Conservation (phyloP, 2,888 invertebrate genomes). For the Eubasilissa splendida region DNA sequence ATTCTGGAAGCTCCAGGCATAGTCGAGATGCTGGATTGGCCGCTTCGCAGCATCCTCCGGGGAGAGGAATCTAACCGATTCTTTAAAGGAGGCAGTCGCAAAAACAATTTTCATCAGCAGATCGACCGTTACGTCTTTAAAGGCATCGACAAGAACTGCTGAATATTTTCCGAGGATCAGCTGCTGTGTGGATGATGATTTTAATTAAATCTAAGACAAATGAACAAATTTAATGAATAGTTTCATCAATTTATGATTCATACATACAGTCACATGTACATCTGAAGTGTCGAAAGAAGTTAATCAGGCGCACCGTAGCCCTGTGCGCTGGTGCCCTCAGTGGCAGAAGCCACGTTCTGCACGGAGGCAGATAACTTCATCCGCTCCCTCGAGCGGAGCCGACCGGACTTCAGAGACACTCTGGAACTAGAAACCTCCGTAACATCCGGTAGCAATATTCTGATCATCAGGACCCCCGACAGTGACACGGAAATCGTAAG, state of each 20-base stretch:
- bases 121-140: no score
- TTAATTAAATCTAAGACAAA: background rate
- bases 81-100: background rate
- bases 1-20: background rate
- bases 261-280: background rate
- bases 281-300: background rate
- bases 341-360: background rate
- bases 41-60: no score
- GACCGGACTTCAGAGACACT: background rate
- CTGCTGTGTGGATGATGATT: background rate
- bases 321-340: background rate
- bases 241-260: no score
- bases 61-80: background rate
- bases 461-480: background rate
- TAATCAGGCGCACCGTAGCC: background rate
- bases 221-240: background rate
- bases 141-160: no score
- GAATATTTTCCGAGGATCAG: background rate
- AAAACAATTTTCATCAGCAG: background rate
- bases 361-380: background rate
- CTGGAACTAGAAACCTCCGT: background rate
- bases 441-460: background rate
- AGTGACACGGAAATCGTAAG: background rate
- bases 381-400: background rate
- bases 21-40: background rate